A percentile compares a stretch with the other conserved stretches of the same genome.
These are phyloP conservation scores for Stegodyphus mimosarum DNA, from an alignment of 1,140 invertebrate genomes.

Conservation along the genomic window DNA sequence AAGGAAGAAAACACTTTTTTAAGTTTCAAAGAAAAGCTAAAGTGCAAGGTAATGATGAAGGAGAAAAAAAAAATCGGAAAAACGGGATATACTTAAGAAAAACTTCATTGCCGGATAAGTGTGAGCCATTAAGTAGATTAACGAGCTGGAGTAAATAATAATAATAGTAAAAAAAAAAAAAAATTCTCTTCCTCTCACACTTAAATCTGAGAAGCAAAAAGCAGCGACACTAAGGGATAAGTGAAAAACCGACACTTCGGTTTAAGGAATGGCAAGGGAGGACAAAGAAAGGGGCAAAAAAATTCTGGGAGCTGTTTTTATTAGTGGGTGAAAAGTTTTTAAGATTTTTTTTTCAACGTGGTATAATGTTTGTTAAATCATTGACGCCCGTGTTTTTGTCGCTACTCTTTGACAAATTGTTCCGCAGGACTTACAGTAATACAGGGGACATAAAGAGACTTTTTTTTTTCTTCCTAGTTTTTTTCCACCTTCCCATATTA, in stretches of 20 bases:
- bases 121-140: conserved; percentile 57
- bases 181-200: conserved; percentile 21
- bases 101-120: conserved; percentile 57
- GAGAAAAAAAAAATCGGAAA: conserved; percentile 4
- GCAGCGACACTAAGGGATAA: conserved; percentile 42
- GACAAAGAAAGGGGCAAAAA: neutral
- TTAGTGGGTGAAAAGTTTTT: conserved; percentile 31
- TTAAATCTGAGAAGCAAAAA: conserved; percentile 43
- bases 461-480: neutral
- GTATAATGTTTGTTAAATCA: conserved; percentile 52
- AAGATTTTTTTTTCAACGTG: conserved; percentile 5
- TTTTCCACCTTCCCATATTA: no score
- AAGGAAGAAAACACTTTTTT: neutral
- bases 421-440: conserved; percentile 11
- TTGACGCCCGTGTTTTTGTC: conserved; percentile 49
- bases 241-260: conserved; percentile 49
- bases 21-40: conserved; percentile 43
- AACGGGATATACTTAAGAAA: conserved; percentile 44
- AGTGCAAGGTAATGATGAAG: conserved; percentile 53
- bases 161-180: conserved; percentile 15
- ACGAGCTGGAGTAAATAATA: conserved; percentile 54
- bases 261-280: conserved; percentile 5
- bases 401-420: conserved; percentile 36
- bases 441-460: neutral
- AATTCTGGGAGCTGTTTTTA: conserved; percentile 29